Evolutionary conservation across 2,797 vertebrate species (phyloP).

Genomic region (Platyrinchus mystaceus): DNA sequence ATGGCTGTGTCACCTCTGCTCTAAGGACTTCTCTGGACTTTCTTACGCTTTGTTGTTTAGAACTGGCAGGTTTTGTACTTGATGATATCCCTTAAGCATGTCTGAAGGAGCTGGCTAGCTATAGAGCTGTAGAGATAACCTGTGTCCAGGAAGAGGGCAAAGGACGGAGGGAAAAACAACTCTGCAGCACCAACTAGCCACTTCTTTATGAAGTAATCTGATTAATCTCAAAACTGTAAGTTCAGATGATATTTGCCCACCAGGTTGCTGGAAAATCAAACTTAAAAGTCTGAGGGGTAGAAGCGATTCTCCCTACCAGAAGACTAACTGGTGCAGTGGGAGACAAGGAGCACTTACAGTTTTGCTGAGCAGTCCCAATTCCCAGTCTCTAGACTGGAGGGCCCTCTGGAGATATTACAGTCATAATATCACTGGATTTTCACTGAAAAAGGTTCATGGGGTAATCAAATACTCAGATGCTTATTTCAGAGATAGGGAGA

Average conservation of each 20-base stretch:
- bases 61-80: neutral
- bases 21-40: neutral
- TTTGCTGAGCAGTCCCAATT: neutral
- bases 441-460: neutral
- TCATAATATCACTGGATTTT: neutral
- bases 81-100: neutral
- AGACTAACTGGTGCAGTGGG: rapidly evolving
- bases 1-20: rapidly evolving
- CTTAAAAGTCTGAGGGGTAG: neutral
- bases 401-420: neutral
- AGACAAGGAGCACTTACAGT: neutral
- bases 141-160: neutral
- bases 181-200: neutral
- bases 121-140: neutral
- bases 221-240: neutral
- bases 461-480: neutral
- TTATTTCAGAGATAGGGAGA: neutral
- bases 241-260: neutral
- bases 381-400: neutral
- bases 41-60: neutral
- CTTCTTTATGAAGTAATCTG: neutral
- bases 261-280: neutral
- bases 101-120: neutral
- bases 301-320: neutral
- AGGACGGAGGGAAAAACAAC: neutral